A percentile compares a stretch with the other conserved stretches of the same genome.
These are phyloP conservation scores for Pachliopta kotzebuea DNA, from an alignment of 2,888 invertebrate species.

Conservation along the genomic window DNA sequence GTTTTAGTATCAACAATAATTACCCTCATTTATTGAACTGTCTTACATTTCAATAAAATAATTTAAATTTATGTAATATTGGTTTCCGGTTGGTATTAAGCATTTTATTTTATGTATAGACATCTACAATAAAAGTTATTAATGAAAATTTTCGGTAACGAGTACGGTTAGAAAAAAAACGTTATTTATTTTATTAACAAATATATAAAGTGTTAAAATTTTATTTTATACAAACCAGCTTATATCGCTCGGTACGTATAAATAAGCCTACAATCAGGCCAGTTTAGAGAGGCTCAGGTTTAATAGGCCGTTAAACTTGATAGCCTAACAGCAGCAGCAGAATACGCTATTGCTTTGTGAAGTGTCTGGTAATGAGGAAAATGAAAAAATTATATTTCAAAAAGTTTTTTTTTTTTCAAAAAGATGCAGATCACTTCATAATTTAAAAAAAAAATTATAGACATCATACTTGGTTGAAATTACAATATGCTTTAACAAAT, in stretches of 20 bases:
- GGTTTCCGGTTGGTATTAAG: no score
- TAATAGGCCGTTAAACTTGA: conserved; percentile 73
- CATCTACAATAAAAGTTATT: no score
- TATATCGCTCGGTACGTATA: conserved; percentile 38
- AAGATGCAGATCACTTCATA: neutral
- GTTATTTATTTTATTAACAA: conserved; percentile 3
- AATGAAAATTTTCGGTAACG: no score
- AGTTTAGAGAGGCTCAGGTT: conserved; percentile 62
- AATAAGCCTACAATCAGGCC: conserved; percentile 73
- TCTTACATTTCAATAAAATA: neutral
- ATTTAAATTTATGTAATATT: no score
- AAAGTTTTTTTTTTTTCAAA: neutral
- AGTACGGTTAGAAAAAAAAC: neutral
- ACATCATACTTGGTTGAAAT: no score
- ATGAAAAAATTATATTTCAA: conserved; percentile 11
- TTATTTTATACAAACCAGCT: conserved; percentile 16
- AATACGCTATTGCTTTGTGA: conserved; percentile 60
- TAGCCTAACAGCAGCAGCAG: conserved; percentile 62
- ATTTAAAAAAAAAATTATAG: neutral
- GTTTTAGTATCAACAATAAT: no score
- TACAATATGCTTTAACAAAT: no score
- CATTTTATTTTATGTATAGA: no score
- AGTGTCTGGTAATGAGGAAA: conserved; percentile 69
- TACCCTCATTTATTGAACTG: neutral
- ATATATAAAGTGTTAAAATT: conserved; percentile 8